Conservation (phyloP, 2,797 vertebrate species). For the Lepus oiostolus region DNA sequence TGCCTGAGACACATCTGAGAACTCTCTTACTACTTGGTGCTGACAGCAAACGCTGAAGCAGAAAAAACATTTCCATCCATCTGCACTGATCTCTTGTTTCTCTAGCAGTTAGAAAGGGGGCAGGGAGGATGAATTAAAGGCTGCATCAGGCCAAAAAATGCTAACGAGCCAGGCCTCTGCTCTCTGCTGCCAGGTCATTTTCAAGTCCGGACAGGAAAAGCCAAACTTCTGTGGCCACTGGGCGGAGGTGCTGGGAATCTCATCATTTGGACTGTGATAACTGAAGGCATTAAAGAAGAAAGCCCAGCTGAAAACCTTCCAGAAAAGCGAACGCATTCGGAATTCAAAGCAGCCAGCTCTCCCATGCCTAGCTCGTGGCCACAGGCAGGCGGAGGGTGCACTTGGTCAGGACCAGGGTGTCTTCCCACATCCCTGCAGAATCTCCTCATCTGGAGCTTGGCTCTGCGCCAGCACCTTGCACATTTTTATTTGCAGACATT, state of each 20-base stretch:
- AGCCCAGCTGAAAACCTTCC: constrained; percentile 67
- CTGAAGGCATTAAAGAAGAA: constrained; percentile 86
- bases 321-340: constrained; percentile 31
- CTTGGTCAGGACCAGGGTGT: accelerated
- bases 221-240: constrained; percentile 79
- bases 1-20: constrained; percentile 79
- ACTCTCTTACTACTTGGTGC: constrained; percentile 76
- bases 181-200: constrained; percentile 81
- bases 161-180: constrained; percentile 82
- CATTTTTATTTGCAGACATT: neutral
- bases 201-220: constrained; percentile 77
- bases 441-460: too few species aligned
- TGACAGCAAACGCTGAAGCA: constrained; percentile 85
- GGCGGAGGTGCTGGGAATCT: constrained; percentile 69
- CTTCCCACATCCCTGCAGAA: neutral
- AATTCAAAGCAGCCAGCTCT: constrained; percentile 10
- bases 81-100: constrained; percentile 85
- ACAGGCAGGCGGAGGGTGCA: neutral
- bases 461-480: neutral
- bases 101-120: constrained; percentile 74
- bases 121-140: constrained; percentile 55
- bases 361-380: neutral
- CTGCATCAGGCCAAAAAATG: constrained; percentile 72
- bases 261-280: constrained; percentile 80
- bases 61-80: constrained; percentile 86